Evolutionary conservation across 2,113 vertebrate genomes (phyloP).

Genomic region (Grus americana): DNA sequence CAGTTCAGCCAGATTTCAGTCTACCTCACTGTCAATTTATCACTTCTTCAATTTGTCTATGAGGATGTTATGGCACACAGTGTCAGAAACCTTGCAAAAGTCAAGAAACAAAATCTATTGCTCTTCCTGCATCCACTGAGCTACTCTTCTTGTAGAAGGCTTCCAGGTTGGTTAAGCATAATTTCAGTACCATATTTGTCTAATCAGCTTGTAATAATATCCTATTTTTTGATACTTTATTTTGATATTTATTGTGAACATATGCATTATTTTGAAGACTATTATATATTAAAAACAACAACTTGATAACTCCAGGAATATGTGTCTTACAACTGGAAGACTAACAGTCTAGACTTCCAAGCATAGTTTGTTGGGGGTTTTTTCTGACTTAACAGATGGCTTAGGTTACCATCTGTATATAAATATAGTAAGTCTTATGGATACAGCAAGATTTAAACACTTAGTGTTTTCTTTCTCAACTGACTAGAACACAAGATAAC

Average conservation of each 20-base stretch:
- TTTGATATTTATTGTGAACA: neutral
- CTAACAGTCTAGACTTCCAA: neutral
- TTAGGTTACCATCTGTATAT: neutral
- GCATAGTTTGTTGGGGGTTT: too few species aligned
- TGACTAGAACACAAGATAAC: neutral
- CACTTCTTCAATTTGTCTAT: neutral
- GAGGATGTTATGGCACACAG: neutral
- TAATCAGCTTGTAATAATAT: neutral
- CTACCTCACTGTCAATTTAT: neutral
- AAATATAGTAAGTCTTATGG: neutral
- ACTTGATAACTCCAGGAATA: neutral
- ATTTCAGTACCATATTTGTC: neutral
- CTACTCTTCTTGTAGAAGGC: neutral
- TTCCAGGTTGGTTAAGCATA: neutral
- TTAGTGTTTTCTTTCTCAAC: neutral
- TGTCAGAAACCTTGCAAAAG: neutral
- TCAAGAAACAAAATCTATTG: neutral
- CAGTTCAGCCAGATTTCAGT: neutral
- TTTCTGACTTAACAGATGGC: neutral
- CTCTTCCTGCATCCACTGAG: neutral
- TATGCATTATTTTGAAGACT: neutral
- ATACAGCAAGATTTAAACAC: neutral
- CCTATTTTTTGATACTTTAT: neutral
- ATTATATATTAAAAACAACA: neutral
- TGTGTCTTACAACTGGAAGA: neutral